These are phyloP conservation scores for Dendrolimus pini DNA, from an alignment of 2,888 invertebrate species.

Conservation along the genomic window DNA sequence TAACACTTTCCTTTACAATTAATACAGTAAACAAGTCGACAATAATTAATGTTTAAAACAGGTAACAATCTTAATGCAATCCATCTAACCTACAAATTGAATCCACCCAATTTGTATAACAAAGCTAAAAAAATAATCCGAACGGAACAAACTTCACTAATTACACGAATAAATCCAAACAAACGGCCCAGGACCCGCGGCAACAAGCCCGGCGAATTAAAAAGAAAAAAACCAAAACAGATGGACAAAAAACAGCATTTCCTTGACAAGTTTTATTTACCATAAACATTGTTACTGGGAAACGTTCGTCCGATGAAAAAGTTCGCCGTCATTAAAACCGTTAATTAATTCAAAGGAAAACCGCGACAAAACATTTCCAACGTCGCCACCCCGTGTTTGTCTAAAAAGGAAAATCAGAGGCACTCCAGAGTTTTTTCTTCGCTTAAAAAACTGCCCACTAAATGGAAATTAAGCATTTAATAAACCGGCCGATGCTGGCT, in stretches of 20 bases:
- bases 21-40: too few relatives aligned
- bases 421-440: slow-evolving; percentile 41
- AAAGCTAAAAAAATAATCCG: slow-evolving; percentile 49
- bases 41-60: slow-evolving; percentile 18
- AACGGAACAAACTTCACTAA: slow-evolving; percentile 72
- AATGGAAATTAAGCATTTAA: slow-evolving; percentile 71
- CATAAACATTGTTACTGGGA: slow-evolving; percentile 71
- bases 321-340: slow-evolving; percentile 70
- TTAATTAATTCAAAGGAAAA: slow-evolving; percentile 76
- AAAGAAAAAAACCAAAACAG: slow-evolving; percentile 59
- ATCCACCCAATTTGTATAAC: slow-evolving; percentile 54
- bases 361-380: slow-evolving; percentile 71
- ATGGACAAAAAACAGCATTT: slow-evolving; percentile 65
- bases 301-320: slow-evolving; percentile 57
- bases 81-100: slow-evolving; percentile 48
- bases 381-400: slow-evolving; percentile 52
- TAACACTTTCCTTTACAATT: too few relatives aligned
- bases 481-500: slow-evolving; percentile 54
- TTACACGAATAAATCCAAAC: slow-evolving; percentile 74
- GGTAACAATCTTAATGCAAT: slow-evolving; percentile 36
- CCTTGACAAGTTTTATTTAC: slow-evolving; percentile 75
- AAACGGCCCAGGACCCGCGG: slow-evolving; percentile 48
- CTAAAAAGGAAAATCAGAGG: slow-evolving; percentile 52
- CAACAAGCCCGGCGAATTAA: slow-evolving; percentile 62
- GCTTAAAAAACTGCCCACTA: slow-evolving; percentile 46